phyloP scores from a whole-genome alignment of 2,888 invertebrate species.

The Drosophila mercatorum region DNA sequence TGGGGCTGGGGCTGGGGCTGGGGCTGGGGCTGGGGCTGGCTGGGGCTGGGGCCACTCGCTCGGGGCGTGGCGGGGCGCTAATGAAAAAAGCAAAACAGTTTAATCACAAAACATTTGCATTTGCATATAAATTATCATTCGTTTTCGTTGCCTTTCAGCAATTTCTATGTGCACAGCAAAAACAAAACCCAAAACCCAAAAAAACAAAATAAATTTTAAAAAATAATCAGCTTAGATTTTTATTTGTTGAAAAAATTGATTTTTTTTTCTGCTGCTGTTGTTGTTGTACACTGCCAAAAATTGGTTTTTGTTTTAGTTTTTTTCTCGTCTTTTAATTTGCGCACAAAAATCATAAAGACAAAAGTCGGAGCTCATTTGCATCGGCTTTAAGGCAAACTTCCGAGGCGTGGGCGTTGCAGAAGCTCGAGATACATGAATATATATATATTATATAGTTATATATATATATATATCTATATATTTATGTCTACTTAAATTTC shows the following conservation, averaged over 20 bases:
- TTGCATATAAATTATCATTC: conserved; percentile 72
- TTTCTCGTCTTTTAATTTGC: conserved; percentile 10
- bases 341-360: conserved; percentile 23
- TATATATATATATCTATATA: neutral
- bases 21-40: neutral
- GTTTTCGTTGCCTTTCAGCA: conserved; percentile 26
- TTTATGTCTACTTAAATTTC: conserved; percentile 16
- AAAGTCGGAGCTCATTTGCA: conserved; percentile 47
- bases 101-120: conserved; percentile 72
- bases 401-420: conserved; percentile 46
- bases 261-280: conserved; percentile 2
- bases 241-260: conserved; percentile 25
- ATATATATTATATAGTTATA: neutral
- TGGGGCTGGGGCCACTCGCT: neutral
- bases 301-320: neutral
- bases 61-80: conserved; percentile 54
- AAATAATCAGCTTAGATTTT: conserved; percentile 65
- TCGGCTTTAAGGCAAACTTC: conserved; percentile 35
- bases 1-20: neutral
- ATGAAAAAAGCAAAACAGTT: conserved; percentile 74
- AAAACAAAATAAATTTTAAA: conserved; percentile 8
- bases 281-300: conserved; percentile 8
- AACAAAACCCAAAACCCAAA: conserved; percentile 18
- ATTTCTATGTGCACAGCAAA: conserved; percentile 50
- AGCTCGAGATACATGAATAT: conserved; percentile 9